Base-by-base conservation (phyloP, 2,113 vertebrate genomes). In the Corythoichthys haematopterus region DNA sequence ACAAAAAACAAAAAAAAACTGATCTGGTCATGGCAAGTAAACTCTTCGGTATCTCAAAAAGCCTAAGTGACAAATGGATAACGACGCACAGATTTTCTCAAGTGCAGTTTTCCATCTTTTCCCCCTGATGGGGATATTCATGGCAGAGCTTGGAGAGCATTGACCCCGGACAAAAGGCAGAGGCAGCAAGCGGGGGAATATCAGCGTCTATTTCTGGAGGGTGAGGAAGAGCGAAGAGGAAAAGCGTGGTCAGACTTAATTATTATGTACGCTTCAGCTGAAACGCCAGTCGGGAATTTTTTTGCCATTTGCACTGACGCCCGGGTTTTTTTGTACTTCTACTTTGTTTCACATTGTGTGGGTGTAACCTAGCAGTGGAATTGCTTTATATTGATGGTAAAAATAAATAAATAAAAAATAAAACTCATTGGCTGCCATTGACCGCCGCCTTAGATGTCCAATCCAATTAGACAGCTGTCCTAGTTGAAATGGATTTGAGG, bases 201-300 rank as follows among this genome's bases (percentile, higher is more conserved):
- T 69, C 63, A 64, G 11, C 63, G 2, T 80, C 83, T 85, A 85
- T 88, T 88, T 83, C 71, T 67, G 77, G 78, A 81, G 76, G 80
- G 66, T 72, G 77, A 84, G 78, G 75, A 84, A 74, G 75, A 80
- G 61, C 80, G 77, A 65, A 75, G 76, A 86, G 85, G 86, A 88
- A 90, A 83, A 87, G 82, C 80, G 85, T 20, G 87, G 89, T 89
- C 77, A 83, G 76, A 73, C 61, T 46, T 88, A 88, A 88, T 90
- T 90, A 83, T 85, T 83, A 81, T 84, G 87, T 90, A 74, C 77
- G 57, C 66, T 71, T 71, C 64, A 61, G 76, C 69, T 82, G 84
- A 86, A 85, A 88, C 80, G 55, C 69, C 82, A 80, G 75, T 67
- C 70, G 28, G 16, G 28, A 43, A 10, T 62, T 73, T 83, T 81